These are phyloP conservation scores for Hoplodrina ambigua DNA, from an alignment of 2,888 invertebrate species.

Conservation along the genomic window DNA sequence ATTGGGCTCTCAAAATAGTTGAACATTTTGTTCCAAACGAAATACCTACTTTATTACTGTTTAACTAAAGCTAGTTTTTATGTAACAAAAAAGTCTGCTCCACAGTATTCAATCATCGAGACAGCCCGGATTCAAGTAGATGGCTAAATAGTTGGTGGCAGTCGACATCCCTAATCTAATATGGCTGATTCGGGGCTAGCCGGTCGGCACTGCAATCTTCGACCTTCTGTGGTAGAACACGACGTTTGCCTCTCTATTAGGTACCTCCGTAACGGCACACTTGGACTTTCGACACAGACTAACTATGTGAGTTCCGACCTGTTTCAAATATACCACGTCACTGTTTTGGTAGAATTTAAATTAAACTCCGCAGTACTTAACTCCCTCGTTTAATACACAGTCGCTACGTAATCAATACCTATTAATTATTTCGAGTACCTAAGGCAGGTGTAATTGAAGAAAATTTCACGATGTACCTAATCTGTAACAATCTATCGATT, in stretches of 20 bases:
- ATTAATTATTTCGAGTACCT: constrained; percentile 60
- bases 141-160: constrained; percentile 79
- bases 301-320: constrained; percentile 71
- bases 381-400: constrained; percentile 28
- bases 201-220: constrained; percentile 77
- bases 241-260: constrained; percentile 72
- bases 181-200: constrained; percentile 75
- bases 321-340: constrained; percentile 62
- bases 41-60: constrained; percentile 1
- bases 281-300: constrained; percentile 73
- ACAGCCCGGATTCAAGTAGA: constrained; percentile 74
- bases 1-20: constrained; percentile 35
- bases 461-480: constrained; percentile 53
- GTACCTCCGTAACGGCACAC: constrained; percentile 65
- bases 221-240: constrained; percentile 71
- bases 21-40: background rate
- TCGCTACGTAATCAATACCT: constrained; percentile 54
- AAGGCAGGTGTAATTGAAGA: constrained; percentile 55
- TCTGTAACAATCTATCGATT: constrained; percentile 50
- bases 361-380: constrained; percentile 50
- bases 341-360: constrained; percentile 72
- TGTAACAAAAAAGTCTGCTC: constrained; percentile 57
- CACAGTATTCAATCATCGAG: constrained; percentile 58
- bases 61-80: background rate
- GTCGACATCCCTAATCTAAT: constrained; percentile 84